Conservation (phyloP, 1,140 invertebrate genomes). For the Caenorhabditis remanei region DNA sequence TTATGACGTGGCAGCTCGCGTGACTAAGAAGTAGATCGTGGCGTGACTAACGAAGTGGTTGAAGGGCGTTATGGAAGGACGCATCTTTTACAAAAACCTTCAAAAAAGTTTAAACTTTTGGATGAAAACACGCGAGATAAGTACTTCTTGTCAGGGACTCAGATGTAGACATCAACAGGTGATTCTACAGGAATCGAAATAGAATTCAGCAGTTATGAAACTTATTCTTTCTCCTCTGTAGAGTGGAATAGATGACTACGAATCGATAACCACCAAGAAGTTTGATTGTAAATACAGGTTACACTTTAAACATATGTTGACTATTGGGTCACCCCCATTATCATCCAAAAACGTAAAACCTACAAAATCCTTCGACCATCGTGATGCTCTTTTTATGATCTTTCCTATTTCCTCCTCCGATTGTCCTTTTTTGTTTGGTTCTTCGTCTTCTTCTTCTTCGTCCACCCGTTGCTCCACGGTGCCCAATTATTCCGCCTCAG, state of each 20-base stretch:
- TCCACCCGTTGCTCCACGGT: conserved; percentile 23
- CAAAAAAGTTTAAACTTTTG: background rate
- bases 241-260: too few relatives aligned
- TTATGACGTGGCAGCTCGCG: conserved; percentile 2
- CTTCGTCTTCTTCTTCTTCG: background rate
- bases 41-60: conserved; percentile 17
- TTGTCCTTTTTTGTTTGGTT: conserved; percentile 35
- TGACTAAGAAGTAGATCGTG: background rate
- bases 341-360: too few relatives aligned
- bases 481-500: conserved; percentile 54
- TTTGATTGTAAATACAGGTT: too few relatives aligned
- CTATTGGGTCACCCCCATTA: too few relatives aligned
- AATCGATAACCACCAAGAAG: too few relatives aligned
- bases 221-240: too few relatives aligned
- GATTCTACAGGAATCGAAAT: background rate
- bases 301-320: too few relatives aligned
- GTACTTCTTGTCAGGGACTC: too few relatives aligned
- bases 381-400: conserved; percentile 13
- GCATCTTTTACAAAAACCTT: background rate
- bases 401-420: conserved; percentile 40
- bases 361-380: background rate
- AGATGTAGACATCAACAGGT: background rate
- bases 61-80: background rate
- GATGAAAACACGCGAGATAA: background rate
- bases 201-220: too few relatives aligned